Evolutionary conservation across 2,888 invertebrate genomes (phyloP).

Genomic region (Chrysolina haemoptera): DNA sequence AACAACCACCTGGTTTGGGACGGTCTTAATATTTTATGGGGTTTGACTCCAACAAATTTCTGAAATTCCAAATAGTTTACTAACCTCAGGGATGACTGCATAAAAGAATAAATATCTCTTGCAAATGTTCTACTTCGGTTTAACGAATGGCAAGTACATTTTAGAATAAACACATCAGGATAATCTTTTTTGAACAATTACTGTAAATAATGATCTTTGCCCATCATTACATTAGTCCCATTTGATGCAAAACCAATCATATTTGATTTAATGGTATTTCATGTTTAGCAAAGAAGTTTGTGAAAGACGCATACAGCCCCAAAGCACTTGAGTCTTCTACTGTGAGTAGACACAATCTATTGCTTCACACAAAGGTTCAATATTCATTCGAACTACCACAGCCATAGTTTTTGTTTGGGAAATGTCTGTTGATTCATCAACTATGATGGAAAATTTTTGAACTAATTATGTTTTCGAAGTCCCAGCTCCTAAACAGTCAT

Average conservation of each 20-base stretch:
- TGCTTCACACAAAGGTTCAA: background rate
- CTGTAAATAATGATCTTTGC: slow-evolving; percentile 57
- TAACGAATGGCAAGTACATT: slow-evolving; percentile 63
- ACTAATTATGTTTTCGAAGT: slow-evolving; percentile 7
- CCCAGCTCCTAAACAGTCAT: background rate
- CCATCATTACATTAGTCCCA: slow-evolving; percentile 64
- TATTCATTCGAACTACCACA: slow-evolving; percentile 28
- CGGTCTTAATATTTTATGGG: slow-evolving; percentile 29
- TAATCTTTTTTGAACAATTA: slow-evolving; percentile 57
- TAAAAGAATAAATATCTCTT: slow-evolving; percentile 51
- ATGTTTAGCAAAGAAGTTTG: slow-evolving; percentile 47
- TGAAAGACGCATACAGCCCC: slow-evolving; percentile 48
- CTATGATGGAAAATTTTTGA: slow-evolving; percentile 42
- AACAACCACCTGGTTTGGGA: slow-evolving; percentile 28
- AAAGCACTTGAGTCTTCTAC: slow-evolving; percentile 49
- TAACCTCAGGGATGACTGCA: background rate
- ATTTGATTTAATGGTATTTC: slow-evolving; percentile 58
- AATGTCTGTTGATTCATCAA: slow-evolving; percentile 46
- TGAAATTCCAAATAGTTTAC: slow-evolving; percentile 8
- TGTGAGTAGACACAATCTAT: slow-evolving; percentile 47
- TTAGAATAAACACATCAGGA: slow-evolving; percentile 60
- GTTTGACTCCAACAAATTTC: slow-evolving; percentile 16
- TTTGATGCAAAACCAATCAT: slow-evolving; percentile 64
- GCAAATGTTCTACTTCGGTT: slow-evolving; percentile 56
- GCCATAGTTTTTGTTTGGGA: slow-evolving; percentile 38